Evolutionary conservation across 2,888 invertebrate species (phyloP), one percentile per base, ranked within the genome.

Genomic region (Ormyrus rosae): DNA sequence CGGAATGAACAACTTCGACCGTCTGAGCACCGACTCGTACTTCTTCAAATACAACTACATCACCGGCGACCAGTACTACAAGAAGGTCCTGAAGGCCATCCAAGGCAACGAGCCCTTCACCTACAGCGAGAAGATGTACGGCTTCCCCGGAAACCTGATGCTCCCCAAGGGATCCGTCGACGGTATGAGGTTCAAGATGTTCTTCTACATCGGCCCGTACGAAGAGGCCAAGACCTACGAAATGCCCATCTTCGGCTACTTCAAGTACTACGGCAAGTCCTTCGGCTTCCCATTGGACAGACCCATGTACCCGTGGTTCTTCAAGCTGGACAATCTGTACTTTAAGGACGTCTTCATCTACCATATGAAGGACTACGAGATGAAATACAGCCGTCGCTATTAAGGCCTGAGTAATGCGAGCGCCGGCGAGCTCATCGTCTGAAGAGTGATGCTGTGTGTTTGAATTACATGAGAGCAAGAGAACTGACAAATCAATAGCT

Each of bases 281-380:
- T 92, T 94, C 86, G 82, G 82, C 19, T 82, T 50, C 80, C 96
- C 96, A 83, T 93, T 96, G 87, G 95, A 96, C 88, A 94, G 95
- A 84, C 91, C 91, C 48, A 93, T 95, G 86, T 91, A 89, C 80
- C 91, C 93, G 67, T 91, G 90, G 72, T 91, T 91, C 82, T 95
- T 94, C 92, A 92, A 92, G 83, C 93, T 94, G n/a, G 93, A 94
- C 65, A 95, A 96, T 90, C 92, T 93, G 91, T 93, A 88, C 92
- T 92, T 93, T 88, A 91, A 93, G 89, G 93, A 94, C 85, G 92
- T 94, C 6, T 81, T 86, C 68, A 91, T 94, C 85, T 92, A 91
- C 89, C 92, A 93, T 87, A 90, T 92, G 81, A 91, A 91, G 56
- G 91, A 91, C 70, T 78, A 70, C 70, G 74, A 75, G 0, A n/a